These are phyloP conservation scores for Apistogramma diplotaenia DNA, from an alignment of 2,113 vertebrate species.

Conservation along the genomic window DNA sequence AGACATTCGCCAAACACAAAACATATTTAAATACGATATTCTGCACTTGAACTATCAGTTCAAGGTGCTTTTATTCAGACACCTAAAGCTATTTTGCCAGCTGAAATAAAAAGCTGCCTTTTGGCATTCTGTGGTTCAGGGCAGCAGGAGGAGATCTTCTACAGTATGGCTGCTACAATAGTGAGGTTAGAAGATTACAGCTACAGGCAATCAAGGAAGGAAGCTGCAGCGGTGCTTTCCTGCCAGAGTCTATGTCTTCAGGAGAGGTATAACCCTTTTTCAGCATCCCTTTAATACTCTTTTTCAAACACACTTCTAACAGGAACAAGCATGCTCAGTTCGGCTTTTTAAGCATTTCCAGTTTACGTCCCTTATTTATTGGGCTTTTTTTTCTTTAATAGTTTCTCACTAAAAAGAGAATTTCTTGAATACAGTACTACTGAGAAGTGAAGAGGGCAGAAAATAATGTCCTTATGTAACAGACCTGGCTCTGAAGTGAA, in stretches of 20 bases:
- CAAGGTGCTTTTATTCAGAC: conserved; percentile 44
- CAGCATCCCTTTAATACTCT: conserved; percentile 2
- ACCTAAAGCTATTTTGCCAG: conserved; percentile 68
- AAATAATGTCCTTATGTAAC: conserved; percentile 31
- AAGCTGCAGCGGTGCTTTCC: conserved; percentile 46
- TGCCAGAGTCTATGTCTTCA: conserved; percentile 51
- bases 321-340: conserved; percentile 40
- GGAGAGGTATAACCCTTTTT: conserved; percentile 45
- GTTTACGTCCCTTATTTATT: conserved; percentile 4
- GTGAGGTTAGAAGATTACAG: conserved; percentile 66
- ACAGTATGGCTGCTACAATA: conserved; percentile 75
- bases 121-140: conserved; percentile 53
- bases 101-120: conserved; percentile 61
- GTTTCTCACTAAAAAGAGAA: conserved; percentile 19
- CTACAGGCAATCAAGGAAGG: conserved; percentile 59
- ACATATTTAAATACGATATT: conserved; percentile 57
- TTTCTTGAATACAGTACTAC: conserved; percentile 48
- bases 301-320: conserved; percentile 26
- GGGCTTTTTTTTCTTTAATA: not conserved
- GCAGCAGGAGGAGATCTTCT: conserved; percentile 65
- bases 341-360: conserved; percentile 10
- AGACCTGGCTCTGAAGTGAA: conserved; percentile 7
- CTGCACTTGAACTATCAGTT: conserved; percentile 45
- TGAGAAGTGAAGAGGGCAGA: conserved; percentile 44
- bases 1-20: conserved; percentile 56